A percentile compares a stretch with the other conserved stretches of the same genome.
Conservation (phyloP, 2,888 invertebrate species). For the Gisinianus flammeolus region DNA sequence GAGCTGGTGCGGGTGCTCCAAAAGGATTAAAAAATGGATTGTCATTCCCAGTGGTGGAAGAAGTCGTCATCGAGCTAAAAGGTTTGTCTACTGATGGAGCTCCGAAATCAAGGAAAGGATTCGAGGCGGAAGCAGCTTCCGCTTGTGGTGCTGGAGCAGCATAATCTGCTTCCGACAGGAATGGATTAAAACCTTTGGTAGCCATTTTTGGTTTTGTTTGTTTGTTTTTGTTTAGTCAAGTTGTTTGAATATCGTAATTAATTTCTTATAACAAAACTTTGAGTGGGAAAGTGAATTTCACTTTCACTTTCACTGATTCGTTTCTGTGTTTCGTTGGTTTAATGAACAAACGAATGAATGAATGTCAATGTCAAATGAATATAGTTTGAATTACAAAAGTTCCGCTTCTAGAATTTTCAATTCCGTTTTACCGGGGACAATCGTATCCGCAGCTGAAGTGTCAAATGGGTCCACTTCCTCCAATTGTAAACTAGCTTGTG, state of each 20-base stretch:
- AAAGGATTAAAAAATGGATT: slow-evolving; percentile 43
- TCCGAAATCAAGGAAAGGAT: slow-evolving; percentile 52
- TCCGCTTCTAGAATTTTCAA: slow-evolving; percentile 67
- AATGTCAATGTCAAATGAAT: neutral
- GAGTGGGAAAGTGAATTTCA: neutral
- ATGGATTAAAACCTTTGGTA: slow-evolving; percentile 65
- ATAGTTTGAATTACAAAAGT: slow-evolving; percentile 57
- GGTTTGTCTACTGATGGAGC: slow-evolving; percentile 13
- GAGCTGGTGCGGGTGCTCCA: slow-evolving; percentile 29
- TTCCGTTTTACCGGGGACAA: slow-evolving; percentile 63
- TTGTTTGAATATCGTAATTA: neutral
- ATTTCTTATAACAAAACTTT: neutral
- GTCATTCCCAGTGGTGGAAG: slow-evolving; percentile 4
- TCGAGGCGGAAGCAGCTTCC: slow-evolving; percentile 37
- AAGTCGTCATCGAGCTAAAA: too few relatives aligned
- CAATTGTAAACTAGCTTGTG: slow-evolving; percentile 61
- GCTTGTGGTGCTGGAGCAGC: slow-evolving; percentile 59
- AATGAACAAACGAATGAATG: neutral
- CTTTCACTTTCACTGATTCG: neutral
- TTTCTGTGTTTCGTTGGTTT: neutral
- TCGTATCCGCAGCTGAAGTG: slow-evolving; percentile 73
- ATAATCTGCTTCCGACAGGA: slow-evolving; percentile 65
- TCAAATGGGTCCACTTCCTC: slow-evolving; percentile 76
- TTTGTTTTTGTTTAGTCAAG: neutral
- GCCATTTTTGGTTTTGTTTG: slow-evolving; percentile 19